Conservation (phyloP, 2,797 vertebrate species). For the Podargus strigoides region DNA sequence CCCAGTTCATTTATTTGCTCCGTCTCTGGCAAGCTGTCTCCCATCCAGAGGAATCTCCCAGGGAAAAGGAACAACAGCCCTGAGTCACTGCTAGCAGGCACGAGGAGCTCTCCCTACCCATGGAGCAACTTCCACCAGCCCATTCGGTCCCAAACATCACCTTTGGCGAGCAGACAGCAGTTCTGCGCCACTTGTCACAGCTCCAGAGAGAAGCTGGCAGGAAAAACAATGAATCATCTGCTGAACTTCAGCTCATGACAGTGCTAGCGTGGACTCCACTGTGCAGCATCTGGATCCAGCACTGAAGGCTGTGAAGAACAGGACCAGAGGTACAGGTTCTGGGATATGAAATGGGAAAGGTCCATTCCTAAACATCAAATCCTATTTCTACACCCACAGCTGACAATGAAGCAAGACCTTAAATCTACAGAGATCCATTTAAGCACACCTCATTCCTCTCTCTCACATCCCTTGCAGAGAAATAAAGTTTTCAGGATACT, state of each 20-base stretch:
- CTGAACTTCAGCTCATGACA: not conserved
- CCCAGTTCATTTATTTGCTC: not conserved
- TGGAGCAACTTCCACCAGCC: not conserved
- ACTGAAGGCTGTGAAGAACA: not conserved
- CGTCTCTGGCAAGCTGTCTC: not conserved
- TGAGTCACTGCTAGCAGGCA: not conserved
- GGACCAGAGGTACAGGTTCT: not conserved
- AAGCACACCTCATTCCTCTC: not conserved
- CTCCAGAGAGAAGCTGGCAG: not conserved
- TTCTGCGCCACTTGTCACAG: not conserved
- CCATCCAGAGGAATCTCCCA: not conserved
- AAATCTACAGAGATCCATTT: not conserved
- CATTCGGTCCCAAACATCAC: not conserved
- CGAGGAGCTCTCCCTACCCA: not conserved
- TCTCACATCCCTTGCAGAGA: not conserved
- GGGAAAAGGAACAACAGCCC: not conserved
- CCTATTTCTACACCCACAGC: not conserved
- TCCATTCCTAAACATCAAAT: not conserved
- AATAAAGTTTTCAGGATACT: not conserved
- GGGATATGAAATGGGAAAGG: not conserved
- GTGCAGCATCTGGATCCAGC: not conserved
- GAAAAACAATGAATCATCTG: not conserved
- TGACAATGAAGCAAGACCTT: not conserved
- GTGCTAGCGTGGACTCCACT: accelerated
- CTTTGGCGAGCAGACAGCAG: not conserved